Evolutionary conservation across 1,140 invertebrate species (phyloP).

Genomic region (Onthophagus taurus): DNA sequence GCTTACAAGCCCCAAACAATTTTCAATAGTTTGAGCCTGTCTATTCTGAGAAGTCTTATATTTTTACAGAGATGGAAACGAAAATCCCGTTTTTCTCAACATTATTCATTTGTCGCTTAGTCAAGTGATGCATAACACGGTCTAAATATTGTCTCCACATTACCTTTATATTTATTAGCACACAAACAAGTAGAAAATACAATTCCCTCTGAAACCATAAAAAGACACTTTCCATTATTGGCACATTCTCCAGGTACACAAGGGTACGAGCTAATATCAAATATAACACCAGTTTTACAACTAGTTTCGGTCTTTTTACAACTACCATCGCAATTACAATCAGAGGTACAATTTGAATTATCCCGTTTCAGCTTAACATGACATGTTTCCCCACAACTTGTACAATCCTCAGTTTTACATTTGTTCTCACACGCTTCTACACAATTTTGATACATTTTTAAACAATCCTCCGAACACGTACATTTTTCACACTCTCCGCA

Average conservation of each 20-base stretch:
- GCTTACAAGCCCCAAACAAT: too few species aligned
- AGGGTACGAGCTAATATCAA: slow-evolving; percentile 54
- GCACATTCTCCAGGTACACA: slow-evolving; percentile 59
- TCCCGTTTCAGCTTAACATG: not conserved
- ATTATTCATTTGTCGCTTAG: too few species aligned
- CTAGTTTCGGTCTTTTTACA: slow-evolving; percentile 27
- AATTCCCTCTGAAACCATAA: slow-evolving; percentile 65
- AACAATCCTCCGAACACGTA: slow-evolving; percentile 31
- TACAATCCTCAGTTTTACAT: slow-evolving; percentile 28
- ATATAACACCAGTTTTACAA: slow-evolving; percentile 45
- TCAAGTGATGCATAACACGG: too few species aligned
- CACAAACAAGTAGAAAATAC: slow-evolving; percentile 67
- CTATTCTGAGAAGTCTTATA: too few species aligned
- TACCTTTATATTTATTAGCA: slow-evolving; percentile 55
- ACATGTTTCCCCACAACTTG: slow-evolving; percentile 9
- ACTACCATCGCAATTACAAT: slow-evolving; percentile 37
- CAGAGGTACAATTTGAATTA: slow-evolving; percentile 23
- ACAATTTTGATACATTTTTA: slow-evolving; percentile 22
- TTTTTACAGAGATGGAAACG: too few species aligned
- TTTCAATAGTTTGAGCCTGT: too few species aligned
- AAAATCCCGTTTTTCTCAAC: too few species aligned
- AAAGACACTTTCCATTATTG: slow-evolving; percentile 54
- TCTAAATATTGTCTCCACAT: too few species aligned
- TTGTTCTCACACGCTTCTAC: slow-evolving; percentile 27
- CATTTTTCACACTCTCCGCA: slow-evolving; percentile 41